Conservation (phyloP, 2,113 vertebrate genomes). For the Phodopus roborovskii region DNA sequence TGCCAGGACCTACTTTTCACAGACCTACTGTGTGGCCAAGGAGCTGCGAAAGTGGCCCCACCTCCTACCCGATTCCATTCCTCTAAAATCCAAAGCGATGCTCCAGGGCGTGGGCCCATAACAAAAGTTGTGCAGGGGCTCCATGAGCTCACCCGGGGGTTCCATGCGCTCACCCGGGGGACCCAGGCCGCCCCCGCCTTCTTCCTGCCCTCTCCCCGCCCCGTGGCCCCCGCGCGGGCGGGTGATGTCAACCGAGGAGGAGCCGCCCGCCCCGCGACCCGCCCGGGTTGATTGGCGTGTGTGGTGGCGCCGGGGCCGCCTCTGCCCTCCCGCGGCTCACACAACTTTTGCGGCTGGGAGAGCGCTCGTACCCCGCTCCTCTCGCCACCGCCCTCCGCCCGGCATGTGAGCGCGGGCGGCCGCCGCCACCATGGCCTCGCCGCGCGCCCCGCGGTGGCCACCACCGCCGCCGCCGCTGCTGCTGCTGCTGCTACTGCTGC, state of each 20-base stretch:
- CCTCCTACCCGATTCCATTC: background rate
- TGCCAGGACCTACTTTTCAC: background rate
- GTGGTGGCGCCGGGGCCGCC: constrained; percentile 58
- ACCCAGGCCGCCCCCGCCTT: constrained; percentile 58
- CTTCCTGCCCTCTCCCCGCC: constrained; percentile 68
- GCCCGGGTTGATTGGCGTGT: constrained; percentile 75
- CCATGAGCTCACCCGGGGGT: background rate
- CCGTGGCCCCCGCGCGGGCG: constrained; percentile 27
- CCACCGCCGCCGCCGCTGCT: constrained; percentile 37
- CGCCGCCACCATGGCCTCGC: constrained; percentile 74
- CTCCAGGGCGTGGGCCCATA: background rate
- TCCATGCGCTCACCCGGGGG: background rate
- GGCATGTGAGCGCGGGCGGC: constrained; percentile 79
- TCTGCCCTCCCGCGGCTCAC: constrained; percentile 66
- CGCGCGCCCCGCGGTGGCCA: constrained; percentile 63
- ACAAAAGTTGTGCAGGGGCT: background rate
- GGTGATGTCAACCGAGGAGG: constrained; percentile 79
- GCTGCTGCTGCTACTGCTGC: constrained; percentile 22
- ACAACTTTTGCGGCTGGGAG: constrained; percentile 77
- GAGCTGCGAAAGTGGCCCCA: background rate
- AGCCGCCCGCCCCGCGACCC: constrained; percentile 72
- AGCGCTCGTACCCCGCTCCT: background rate
- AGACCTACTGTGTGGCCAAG: background rate
- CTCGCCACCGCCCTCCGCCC: constrained; percentile 59
- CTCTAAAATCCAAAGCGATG: background rate